A percentile compares a stretch with the other conserved stretches of the same genome.
Evolutionary conservation across 2,888 invertebrate genomes (phyloP).

Genomic region (Salticus scenicus): DNA sequence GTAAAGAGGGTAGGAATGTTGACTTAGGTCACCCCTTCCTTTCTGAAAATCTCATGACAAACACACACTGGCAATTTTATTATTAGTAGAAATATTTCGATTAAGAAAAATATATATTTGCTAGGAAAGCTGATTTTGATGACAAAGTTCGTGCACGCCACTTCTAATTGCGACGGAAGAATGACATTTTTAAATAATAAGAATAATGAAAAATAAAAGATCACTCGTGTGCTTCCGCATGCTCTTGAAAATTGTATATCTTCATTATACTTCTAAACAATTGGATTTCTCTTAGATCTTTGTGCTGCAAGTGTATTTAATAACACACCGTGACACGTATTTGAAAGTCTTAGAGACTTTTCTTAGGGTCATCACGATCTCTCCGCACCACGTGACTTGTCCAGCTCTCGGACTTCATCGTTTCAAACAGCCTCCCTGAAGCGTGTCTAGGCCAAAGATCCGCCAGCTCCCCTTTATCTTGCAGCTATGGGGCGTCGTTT

Average conservation of each 20-base stretch:
- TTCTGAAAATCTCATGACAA: too few species aligned
- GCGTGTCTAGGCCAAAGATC: conserved; percentile 19
- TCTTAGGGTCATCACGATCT: background rate
- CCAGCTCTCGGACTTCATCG: background rate
- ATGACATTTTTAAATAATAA: too few species aligned
- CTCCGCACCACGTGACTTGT: background rate
- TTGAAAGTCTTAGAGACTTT: background rate
- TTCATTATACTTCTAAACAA: background rate
- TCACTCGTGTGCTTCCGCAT: background rate
- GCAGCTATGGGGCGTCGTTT: conserved; percentile 2
- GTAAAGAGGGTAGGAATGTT: too few species aligned
- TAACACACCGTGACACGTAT: conserved; percentile 6
- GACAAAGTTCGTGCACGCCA: too few species aligned
- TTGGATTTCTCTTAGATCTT: background rate
- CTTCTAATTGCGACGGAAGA: too few species aligned
- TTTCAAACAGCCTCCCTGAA: background rate
- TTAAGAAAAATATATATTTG: too few species aligned
- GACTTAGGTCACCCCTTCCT: too few species aligned
- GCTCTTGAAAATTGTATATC: background rate
- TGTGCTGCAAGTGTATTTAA: background rate
- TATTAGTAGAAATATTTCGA: too few species aligned
- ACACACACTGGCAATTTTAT: too few species aligned
- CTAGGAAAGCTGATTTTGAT: too few species aligned
- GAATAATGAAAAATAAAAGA: too few species aligned
- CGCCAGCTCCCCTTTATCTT: background rate